A percentile compares a stretch with the other conserved stretches of the same genome.
These are phyloP conservation scores for Pycnonotus jocosus DNA, from an alignment of 2,113 vertebrate genomes.

Conservation along the genomic window DNA sequence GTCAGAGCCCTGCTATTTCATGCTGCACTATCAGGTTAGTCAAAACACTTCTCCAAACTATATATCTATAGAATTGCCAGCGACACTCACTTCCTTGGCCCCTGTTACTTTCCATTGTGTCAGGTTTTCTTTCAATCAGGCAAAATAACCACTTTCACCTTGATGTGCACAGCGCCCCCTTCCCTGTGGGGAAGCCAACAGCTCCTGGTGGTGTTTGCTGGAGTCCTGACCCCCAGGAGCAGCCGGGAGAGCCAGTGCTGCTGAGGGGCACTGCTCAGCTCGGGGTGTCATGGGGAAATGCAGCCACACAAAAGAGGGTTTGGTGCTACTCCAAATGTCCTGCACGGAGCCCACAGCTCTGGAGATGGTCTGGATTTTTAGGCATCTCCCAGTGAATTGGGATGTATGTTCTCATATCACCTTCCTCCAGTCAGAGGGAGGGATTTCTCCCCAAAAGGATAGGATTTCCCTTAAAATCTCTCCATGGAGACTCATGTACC, in stretches of 20 bases:
- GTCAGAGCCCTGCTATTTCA: constrained; percentile 19
- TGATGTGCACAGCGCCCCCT: background rate
- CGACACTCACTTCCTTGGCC: constrained; percentile 1
- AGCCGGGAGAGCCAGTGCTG: rapidly evolving
- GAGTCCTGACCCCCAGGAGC: rapidly evolving
- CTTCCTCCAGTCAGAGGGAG: background rate
- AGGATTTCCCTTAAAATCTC: background rate
- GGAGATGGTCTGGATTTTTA: background rate
- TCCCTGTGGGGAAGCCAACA: background rate
- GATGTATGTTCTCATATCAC: rapidly evolving
- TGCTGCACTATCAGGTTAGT: constrained; percentile 36
- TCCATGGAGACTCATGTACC: rapidly evolving
- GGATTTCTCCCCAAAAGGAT: background rate
- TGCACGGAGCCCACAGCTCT: background rate
- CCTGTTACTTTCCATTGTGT: constrained; percentile 1
- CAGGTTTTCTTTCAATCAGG: background rate
- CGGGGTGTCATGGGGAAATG: background rate
- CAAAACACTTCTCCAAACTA: constrained; percentile 22
- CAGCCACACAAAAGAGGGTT: background rate
- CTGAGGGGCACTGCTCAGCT: rapidly evolving
- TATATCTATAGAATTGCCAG: background rate
- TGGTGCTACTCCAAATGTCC: background rate
- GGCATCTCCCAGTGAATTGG: background rate
- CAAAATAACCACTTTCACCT: background rate
- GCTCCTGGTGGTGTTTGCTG: rapidly evolving